Conservation (phyloP, 1,140 invertebrate species). For the Phymastichus coffea region DNA sequence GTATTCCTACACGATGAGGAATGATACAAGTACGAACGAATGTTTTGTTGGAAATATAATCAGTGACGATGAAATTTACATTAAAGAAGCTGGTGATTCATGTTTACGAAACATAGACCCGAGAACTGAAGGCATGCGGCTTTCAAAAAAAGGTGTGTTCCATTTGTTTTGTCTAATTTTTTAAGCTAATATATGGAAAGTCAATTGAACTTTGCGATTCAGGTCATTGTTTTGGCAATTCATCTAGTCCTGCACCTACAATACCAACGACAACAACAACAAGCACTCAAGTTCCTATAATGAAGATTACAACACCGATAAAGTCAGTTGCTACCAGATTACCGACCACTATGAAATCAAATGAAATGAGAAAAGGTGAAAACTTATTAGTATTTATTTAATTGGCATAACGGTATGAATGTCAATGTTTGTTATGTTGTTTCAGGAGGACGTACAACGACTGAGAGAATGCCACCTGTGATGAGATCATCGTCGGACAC, state of each 20-base stretch:
- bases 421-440: background rate
- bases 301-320: conserved; percentile 40
- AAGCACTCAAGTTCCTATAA: conserved; percentile 34
- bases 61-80: conserved; percentile 64
- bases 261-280: conserved; percentile 43
- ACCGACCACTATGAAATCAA: conserved; percentile 1
- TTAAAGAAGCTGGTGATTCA: conserved; percentile 71
- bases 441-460: conserved; percentile 15
- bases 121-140: conserved; percentile 64
- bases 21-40: conserved; percentile 66
- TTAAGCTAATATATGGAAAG: conserved; percentile 6
- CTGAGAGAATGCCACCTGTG: conserved; percentile 4
- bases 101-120: conserved; percentile 68
- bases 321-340: background rate
- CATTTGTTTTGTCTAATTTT: conserved; percentile 3
- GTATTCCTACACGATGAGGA: conserved; percentile 71
- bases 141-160: conserved; percentile 59
- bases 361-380: conserved; percentile 7
- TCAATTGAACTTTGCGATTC: background rate
- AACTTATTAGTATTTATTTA: background rate
- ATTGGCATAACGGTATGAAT: background rate
- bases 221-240: conserved; percentile 55
- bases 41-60: conserved; percentile 73
- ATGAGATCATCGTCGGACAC: conserved; percentile 5
- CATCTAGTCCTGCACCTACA: conserved; percentile 52